phyloP scores from a whole-genome alignment of 2,113 vertebrate species.

The Abramis brama region DNA sequence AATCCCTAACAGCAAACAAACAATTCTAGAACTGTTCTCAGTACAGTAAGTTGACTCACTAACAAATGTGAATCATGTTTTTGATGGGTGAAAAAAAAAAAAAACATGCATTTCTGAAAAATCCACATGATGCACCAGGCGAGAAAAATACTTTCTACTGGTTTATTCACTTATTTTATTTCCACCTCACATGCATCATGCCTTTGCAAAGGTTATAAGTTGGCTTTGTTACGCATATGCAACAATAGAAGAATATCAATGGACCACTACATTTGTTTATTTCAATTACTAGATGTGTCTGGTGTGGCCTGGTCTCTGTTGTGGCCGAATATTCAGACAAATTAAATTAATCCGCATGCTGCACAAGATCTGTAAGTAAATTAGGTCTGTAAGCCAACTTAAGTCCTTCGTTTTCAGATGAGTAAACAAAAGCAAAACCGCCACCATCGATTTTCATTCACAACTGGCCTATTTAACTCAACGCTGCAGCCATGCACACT shows the following conservation, averaged over 20 bases:
- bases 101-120: not conserved
- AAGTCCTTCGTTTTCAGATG: conserved; percentile 31
- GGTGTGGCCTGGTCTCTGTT: not conserved
- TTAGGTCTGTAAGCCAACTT: conserved; percentile 8
- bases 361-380: not conserved
- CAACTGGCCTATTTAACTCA: conserved; percentile 42
- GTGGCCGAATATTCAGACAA: not conserved
- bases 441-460: conserved; percentile 10
- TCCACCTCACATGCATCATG: too few relatives aligned
- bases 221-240: too few relatives aligned
- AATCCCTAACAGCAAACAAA: not conserved
- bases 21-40: not conserved
- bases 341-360: not conserved
- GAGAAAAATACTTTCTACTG: not conserved
- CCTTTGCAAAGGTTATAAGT: too few relatives aligned
- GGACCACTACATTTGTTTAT: not conserved
- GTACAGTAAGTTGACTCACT: not conserved
- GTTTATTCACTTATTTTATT: too few relatives aligned
- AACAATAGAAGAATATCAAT: not conserved
- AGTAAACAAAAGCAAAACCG: conserved; percentile 16
- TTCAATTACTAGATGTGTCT: not conserved
- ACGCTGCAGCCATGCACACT: conserved; percentile 34
- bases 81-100: not conserved
- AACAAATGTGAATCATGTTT: not conserved
- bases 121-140: not conserved